Base-by-base conservation (phyloP, 2,888 invertebrate genomes). In the Microplitis manilae region DNA sequence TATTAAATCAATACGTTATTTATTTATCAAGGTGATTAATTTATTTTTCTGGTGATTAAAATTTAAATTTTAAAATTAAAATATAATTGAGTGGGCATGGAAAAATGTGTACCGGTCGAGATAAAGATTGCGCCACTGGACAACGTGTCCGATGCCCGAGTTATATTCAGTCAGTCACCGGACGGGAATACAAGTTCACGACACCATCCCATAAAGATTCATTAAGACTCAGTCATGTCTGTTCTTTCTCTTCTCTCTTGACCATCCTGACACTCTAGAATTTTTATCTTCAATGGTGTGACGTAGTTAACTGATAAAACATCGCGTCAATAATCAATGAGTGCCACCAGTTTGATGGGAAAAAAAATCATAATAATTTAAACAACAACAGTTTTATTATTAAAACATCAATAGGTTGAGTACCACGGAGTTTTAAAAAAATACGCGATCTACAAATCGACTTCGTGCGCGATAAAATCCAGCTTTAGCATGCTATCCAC, bases 131-230 rank as follows among this genome's bases (percentile, higher is more conserved):
- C 87, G 87, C 87, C 87, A 88, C 85, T 88, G 89, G 83, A 79
- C 83, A 79, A 79, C 80, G 80, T 82, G 85, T 50, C 50, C 50
- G 8, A 5, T 50, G 30, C 30, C 30, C 50, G 50, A 50, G 83
- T 82, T 84, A 85, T 84, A 87, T 87, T 87, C 87, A 88, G 87
- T 89, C 88, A 88, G 88, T 89, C 87, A 88, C 87, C 86, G 86
- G 70, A 88, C 30, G 88, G 88, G 87, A 89, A 88, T 87, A 89
- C 88, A 89, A 90, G 89, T 89, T 89, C 89, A 89, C 89, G 88
- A 88, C 89, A 89, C 87, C 87, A 87, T 87, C 87, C 88, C 88
- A 89, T 90, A 89, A 89, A 89, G 89, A 89, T 89, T 90, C 90
- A 89, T 90, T 89, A 90, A 88, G 88, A 83, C 85, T 85, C 84